A percentile compares a stretch with the other conserved stretches of the same genome.
Evolutionary conservation across 1,140 invertebrate species (phyloP).

Genomic region (Megalonaias nervosa): DNA sequence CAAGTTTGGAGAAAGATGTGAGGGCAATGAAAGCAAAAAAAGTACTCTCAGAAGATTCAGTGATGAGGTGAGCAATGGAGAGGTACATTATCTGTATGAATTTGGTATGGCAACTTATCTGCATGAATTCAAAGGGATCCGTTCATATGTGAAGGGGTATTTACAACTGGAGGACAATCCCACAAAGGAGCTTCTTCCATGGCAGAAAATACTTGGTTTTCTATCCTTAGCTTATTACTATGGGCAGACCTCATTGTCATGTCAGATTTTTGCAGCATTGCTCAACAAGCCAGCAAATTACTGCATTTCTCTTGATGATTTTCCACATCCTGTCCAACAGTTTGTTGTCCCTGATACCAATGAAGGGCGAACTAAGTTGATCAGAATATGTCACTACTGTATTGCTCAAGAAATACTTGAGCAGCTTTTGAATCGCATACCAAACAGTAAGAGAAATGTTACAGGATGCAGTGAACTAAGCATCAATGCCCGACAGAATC

Average conservation of each 20-base stretch:
- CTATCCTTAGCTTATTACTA: conserved; percentile 43
- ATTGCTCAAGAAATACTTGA: conserved; percentile 49
- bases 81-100: conserved; percentile 35
- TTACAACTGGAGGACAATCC: conserved; percentile 26
- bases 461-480: conserved; percentile 10
- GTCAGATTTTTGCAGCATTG: conserved; percentile 40
- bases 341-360: conserved; percentile 34
- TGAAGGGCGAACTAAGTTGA: conserved; percentile 30
- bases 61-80: conserved; percentile 14
- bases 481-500: conserved; percentile 18
- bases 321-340: conserved; percentile 31
- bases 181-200: conserved; percentile 4
- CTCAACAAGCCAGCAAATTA: conserved; percentile 35
- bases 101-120: conserved; percentile 39
- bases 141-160: conserved; percentile 43
- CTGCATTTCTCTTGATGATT: conserved; percentile 35
- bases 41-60: conserved; percentile 10
- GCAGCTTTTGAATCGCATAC: conserved; percentile 31
- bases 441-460: background rate
- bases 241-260: conserved; percentile 41
- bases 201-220: conserved; percentile 39
- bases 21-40: conserved; percentile 19
- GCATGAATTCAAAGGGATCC: conserved; percentile 41
- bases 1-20: conserved; percentile 30
- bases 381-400: conserved; percentile 38